Evolutionary conservation across 2,113 vertebrate genomes (phyloP).

Genomic region (Centropus unirufus): DNA sequence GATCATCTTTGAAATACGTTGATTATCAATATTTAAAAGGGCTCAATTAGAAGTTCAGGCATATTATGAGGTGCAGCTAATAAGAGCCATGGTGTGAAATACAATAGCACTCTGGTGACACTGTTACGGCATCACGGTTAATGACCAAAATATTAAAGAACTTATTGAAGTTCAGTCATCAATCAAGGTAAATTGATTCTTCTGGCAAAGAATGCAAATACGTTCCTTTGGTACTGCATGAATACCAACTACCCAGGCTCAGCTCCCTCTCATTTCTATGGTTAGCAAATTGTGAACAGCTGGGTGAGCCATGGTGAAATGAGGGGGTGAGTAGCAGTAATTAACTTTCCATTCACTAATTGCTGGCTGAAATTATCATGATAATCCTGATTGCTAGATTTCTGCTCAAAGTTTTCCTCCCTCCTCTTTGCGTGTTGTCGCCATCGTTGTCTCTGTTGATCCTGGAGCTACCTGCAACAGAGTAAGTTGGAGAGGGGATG

Average conservation of each 20-base stretch:
- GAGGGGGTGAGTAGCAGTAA: neutral
- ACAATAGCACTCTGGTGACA: conserved; percentile 51
- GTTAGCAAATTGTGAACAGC: conserved; percentile 55
- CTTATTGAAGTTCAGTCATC: conserved; percentile 72
- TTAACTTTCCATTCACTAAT: conserved; percentile 48
- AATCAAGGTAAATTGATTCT: conserved; percentile 74
- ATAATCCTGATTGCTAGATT: conserved; percentile 5
- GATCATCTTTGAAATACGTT: conserved; percentile 40
- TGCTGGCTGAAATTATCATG: conserved; percentile 20
- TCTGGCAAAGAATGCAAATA: conserved; percentile 66
- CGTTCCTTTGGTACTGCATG: conserved; percentile 33
- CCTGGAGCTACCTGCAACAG: neutral
- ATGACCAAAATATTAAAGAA: conserved; percentile 74
- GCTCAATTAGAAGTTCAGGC: conserved; percentile 62
- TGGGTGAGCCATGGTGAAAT: neutral
- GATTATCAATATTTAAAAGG: conserved; percentile 63
- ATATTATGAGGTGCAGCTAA: conserved; percentile 48
- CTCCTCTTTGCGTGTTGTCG: neutral
- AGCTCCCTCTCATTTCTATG: neutral
- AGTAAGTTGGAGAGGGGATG: neutral
- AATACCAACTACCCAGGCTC: conserved; percentile 45
- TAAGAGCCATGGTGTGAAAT: conserved; percentile 47
- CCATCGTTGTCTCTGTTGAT: neutral
- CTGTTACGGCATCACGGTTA: conserved; percentile 42
- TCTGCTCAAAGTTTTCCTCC: neutral